A percentile compares a stretch with the other conserved stretches of the same genome.
These are phyloP conservation scores for Sciaenops ocellatus DNA, from an alignment of 2,797 vertebrate species.

Conservation along the genomic window DNA sequence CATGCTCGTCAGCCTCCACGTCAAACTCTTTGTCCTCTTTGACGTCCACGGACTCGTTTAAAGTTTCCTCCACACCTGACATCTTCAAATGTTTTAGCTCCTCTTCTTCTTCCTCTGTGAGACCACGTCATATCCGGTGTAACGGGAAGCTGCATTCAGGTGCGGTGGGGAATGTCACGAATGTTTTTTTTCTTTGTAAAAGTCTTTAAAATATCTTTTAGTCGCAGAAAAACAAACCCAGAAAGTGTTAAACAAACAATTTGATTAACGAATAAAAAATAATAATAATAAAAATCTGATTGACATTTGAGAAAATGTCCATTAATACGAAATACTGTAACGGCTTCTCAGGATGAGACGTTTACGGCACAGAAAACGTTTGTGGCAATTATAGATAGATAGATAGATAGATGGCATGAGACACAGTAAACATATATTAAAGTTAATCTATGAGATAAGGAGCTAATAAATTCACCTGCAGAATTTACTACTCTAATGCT, in stretches of 20 bases:
- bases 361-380: not conserved
- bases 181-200: too few relatives aligned
- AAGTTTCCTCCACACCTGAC: slow-evolving; percentile 70
- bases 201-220: too few relatives aligned
- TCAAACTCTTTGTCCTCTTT: slow-evolving; percentile 63
- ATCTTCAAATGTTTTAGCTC: slow-evolving; percentile 53
- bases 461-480: too few relatives aligned
- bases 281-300: too few relatives aligned
- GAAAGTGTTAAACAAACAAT: too few relatives aligned
- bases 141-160: not conserved
- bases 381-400: too few relatives aligned
- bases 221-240: not conserved
- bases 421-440: too few relatives aligned
- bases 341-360: not conserved
- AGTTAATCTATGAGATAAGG: too few relatives aligned
- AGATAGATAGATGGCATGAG: too few relatives aligned
- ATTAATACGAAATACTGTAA: not conserved
- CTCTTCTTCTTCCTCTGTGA: not conserved
- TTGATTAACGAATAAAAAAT: too few relatives aligned
- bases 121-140: slow-evolving; percentile 55
- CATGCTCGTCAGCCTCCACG: slow-evolving; percentile 53
- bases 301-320: not conserved
- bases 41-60: slow-evolving; percentile 37
- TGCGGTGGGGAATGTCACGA: not conserved
- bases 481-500: too few relatives aligned